Percentiles rank a stretch among this genome's conserved stretches.
phyloP scores from a whole-genome alignment of 2,797 vertebrate species.

The Pipistrellus nathusii region DNA sequence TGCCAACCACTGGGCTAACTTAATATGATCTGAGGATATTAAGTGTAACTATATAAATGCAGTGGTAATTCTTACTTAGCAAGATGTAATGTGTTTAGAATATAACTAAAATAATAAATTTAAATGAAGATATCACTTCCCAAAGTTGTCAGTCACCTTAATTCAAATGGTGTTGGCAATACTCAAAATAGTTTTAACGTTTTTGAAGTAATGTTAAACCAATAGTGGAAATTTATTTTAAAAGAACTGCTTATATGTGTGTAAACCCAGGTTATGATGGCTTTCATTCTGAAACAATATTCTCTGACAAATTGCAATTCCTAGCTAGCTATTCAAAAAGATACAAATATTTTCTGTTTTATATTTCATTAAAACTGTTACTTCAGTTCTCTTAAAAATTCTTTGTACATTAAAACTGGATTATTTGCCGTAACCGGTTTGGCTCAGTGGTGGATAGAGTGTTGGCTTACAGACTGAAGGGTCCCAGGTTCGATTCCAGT shows the following conservation, averaged over 20 bases:
- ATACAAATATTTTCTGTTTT: background rate
- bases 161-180: background rate
- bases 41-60: background rate
- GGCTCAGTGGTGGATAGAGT: no score
- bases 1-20: no score
- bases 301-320: background rate
- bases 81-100: conserved; percentile 45
- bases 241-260: conserved; percentile 26
- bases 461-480: no score
- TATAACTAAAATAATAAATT: conserved; percentile 52
- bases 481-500: no score
- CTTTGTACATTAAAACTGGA: background rate
- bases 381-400: conserved; percentile 15
- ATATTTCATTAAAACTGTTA: background rate
- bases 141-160: background rate
- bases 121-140: background rate
- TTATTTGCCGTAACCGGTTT: background rate
- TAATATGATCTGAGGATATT: conserved; percentile 15
- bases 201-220: background rate
- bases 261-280: background rate
- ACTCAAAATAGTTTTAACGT: conserved; percentile 20
- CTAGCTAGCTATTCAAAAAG: background rate
- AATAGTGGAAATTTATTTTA: conserved; percentile 59
- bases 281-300: conserved; percentile 46
- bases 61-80: conserved; percentile 61